phyloP scores from a whole-genome alignment of 2,797 vertebrate genomes.

The Clarias platycephalus region DNA sequence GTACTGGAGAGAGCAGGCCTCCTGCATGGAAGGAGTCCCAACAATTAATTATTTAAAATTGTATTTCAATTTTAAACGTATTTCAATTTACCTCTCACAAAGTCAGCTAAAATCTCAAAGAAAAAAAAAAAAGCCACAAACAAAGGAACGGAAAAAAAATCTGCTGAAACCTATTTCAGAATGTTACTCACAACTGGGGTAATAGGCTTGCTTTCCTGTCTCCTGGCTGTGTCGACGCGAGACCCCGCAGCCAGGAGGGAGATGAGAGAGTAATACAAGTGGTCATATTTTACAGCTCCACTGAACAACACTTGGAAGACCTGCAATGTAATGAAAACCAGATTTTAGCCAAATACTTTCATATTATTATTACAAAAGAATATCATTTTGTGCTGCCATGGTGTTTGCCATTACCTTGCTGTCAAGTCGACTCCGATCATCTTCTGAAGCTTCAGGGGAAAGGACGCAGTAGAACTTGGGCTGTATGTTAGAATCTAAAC shows the following conservation, averaged over 20 bases:
- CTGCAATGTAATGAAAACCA: constrained; percentile 64
- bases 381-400: background rate
- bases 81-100: background rate
- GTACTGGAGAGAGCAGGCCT: constrained; percentile 97
- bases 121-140: background rate
- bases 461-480: constrained; percentile 97
- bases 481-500: constrained; percentile 81
- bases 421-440: constrained; percentile 90
- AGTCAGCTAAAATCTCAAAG: background rate
- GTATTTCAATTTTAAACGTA: too few relatives aligned
- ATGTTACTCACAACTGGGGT: constrained; percentile 83
- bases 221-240: constrained; percentile 87
- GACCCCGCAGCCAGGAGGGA: constrained; percentile 90
- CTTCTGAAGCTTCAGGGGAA: constrained; percentile 91
- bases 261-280: constrained; percentile 85
- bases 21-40: constrained; percentile 68
- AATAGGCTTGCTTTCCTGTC: constrained; percentile 88
- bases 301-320: constrained; percentile 91
- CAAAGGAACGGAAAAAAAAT: background rate
- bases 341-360: background rate
- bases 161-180: background rate
- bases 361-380: background rate
- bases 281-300: constrained; percentile 85
- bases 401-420: constrained; percentile 72
- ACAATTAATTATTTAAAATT: background rate